Base-by-base conservation (phyloP, 2,888 invertebrate species). In the Gortyna flavago region DNA sequence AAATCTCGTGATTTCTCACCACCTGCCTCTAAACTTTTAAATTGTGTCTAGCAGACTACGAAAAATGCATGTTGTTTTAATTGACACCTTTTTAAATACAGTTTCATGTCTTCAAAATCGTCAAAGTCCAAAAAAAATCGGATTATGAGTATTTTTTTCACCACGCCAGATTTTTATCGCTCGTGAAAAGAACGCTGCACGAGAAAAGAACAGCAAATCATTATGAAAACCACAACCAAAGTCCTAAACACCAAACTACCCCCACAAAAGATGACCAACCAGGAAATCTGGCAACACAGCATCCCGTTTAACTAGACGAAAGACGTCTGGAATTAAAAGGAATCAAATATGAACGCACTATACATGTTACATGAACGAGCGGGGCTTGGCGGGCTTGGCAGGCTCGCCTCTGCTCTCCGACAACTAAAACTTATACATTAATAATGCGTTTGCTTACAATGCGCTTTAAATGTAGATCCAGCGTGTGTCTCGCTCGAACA, bases 381-480 rank as follows among this genome's bases (percentile, higher is more conserved):
- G 91, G 89, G 90, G 51, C 51, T 51, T 21, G 51, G 51, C 51
- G 51, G 92, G 93, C 94, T 92, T 92, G 95, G 93, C 93, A 92
- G 93, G 93, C 93, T 93, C 94, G 93, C 93, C 94, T 90, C 92
- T 92, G 92, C 95, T 94, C 94, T 93, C 94, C 93, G 93, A 95
- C 95, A 96, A 96, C 96, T 96, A 96, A 96, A 96, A 95, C 94
- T 95, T 95, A 94, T 96, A 95, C 96, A 96, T 96, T 96, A 96
- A 95, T 96, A 96, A 96, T 96, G 94, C 93, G 92, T 94, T 95
- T 96, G 96, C 96, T 96, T 96, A 96, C 96, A 96, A 96, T 96
- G 96, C 95, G 96, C 96, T 96, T 96, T 96, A 96, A 96, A 96
- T 96, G 96, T 96, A 96, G 95, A 96, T 96, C 94, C 94, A 93